phyloP scores from a whole-genome alignment of 1,140 invertebrate genomes.

The Caenorhabditis latens region DNA sequence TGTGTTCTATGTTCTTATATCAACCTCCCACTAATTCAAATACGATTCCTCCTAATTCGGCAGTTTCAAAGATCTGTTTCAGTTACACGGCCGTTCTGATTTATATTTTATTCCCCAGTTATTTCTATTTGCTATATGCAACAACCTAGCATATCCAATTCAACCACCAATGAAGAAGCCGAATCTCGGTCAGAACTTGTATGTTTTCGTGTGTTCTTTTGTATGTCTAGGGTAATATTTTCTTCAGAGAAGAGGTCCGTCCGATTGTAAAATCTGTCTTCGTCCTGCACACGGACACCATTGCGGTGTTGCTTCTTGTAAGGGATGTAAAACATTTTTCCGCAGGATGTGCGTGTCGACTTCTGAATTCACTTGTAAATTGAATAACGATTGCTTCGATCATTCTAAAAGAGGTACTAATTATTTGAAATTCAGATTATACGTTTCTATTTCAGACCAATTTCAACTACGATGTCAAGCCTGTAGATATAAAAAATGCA shows the following conservation, averaged over 20 bases:
- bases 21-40: no score
- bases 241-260: neutral
- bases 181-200: no score
- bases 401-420: neutral
- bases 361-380: neutral
- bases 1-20: no score
- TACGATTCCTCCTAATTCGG: no score
- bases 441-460: neutral
- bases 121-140: no score
- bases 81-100: no score
- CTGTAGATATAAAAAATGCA: slow-evolving; percentile 2
- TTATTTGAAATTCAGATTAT: neutral
- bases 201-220: no score
- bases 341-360: neutral
- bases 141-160: no score
- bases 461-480: neutral
- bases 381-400: neutral
- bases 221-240: no score
- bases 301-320: neutral
- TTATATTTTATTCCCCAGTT: no score
- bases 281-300: neutral
- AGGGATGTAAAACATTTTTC: slow-evolving; percentile 9
- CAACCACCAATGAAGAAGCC: no score
- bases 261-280: neutral
- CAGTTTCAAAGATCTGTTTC: no score